phyloP scores from a whole-genome alignment of 2,113 vertebrate genomes.

The Raja brachyura region DNA sequence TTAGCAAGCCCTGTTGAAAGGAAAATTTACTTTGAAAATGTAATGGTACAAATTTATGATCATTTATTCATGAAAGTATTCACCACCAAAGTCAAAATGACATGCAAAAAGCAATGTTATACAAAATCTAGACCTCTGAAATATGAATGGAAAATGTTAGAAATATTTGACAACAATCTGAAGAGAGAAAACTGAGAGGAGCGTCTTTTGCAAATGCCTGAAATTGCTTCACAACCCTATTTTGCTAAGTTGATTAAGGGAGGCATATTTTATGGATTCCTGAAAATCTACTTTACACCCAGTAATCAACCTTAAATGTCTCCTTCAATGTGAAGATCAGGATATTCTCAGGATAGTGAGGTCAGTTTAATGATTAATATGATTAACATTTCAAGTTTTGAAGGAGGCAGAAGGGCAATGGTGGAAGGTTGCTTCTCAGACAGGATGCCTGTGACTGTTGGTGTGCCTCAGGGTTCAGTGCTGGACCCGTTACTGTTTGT shows the following conservation, averaged over 20 bases:
- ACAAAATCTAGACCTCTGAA: not conserved
- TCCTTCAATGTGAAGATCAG: no score
- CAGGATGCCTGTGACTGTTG: no score
- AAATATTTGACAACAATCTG: not conserved
- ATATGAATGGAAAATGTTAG: not conserved
- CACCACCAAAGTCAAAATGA: not conserved
- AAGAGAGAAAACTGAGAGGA: not conserved
- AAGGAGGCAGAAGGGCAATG: no score
- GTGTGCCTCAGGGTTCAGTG: no score
- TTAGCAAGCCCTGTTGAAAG: not conserved
- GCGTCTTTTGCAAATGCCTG: not conserved
- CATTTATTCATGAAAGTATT: not conserved
- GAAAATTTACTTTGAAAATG: not conserved
- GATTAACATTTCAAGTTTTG: no score
- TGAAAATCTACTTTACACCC: no score
- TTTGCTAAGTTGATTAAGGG: not conserved
- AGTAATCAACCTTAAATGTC: no score
- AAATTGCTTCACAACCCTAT: not conserved
- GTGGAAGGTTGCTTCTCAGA: no score
- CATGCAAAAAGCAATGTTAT: not conserved
- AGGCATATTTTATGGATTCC: not conserved
- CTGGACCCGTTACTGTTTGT: not conserved
- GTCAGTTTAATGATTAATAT: not conserved
- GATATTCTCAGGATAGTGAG: not conserved
- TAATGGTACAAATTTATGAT: not conserved